These are phyloP conservation scores for Dermatophagoides farinae DNA, from an alignment of 1,140 invertebrate genomes.

Conservation along the genomic window DNA sequence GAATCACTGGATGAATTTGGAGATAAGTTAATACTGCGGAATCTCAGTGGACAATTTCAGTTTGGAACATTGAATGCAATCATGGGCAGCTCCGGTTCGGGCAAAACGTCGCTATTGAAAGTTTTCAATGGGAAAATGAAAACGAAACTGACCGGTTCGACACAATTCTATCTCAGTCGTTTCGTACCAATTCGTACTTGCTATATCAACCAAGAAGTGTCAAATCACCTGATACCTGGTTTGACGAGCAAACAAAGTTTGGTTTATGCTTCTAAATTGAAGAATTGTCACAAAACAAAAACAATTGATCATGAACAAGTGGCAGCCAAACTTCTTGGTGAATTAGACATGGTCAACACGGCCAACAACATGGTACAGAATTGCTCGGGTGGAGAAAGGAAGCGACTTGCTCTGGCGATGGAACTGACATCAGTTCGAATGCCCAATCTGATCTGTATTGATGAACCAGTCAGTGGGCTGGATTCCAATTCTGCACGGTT, in stretches of 20 bases:
- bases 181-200: not conserved
- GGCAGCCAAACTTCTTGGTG: not conserved
- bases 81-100: not conserved
- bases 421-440: constrained; percentile 77
- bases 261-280: constrained; percentile 76
- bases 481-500: constrained; percentile 23
- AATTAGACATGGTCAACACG: not conserved
- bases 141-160: not conserved
- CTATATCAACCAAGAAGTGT: not conserved
- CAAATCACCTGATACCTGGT: not conserved
- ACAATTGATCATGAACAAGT: not conserved
- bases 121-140: not conserved
- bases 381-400: constrained; percentile 82
- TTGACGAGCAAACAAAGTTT: constrained; percentile 68
- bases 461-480: constrained; percentile 56
- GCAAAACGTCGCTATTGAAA: not conserved
- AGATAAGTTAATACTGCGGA: not conserved
- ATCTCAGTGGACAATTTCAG: not conserved
- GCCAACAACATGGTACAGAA: constrained; percentile 47
- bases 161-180: not conserved
- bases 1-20: not conserved
- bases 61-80: not conserved
- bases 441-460: constrained; percentile 87
- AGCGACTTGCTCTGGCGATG: constrained; percentile 74
- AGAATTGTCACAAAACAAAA: constrained; percentile 25